phyloP scores from a whole-genome alignment of 1,140 invertebrate genomes.

The Bursaphelenchus mucronatus region DNA sequence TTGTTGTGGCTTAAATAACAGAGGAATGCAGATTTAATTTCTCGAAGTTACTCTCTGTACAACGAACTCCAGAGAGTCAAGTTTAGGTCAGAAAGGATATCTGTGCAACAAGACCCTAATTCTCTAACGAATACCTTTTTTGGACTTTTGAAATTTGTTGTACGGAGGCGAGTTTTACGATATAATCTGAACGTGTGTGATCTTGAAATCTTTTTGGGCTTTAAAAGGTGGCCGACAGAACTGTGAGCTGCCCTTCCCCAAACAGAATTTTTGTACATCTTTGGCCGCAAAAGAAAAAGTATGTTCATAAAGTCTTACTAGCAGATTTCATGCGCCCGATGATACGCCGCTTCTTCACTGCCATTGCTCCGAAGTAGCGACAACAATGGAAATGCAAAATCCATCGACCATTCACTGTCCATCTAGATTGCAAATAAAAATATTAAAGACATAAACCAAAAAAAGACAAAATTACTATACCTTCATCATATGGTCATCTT shows the following conservation, averaged over 20 bases:
- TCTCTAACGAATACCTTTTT: background rate
- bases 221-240: background rate
- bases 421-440: slow-evolving; percentile 18
- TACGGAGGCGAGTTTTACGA: background rate
- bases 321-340: slow-evolving; percentile 21
- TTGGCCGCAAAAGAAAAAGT: background rate
- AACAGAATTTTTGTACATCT: background rate
- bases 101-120: too few relatives aligned
- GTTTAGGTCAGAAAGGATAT: too few relatives aligned
- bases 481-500: slow-evolving; percentile 31
- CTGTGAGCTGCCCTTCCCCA: background rate
- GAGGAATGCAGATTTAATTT: background rate
- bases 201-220: background rate
- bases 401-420: slow-evolving; percentile 36
- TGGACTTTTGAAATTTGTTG: background rate
- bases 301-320: background rate
- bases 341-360: slow-evolving; percentile 28
- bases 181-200: background rate
- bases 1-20: slow-evolving; percentile 21
- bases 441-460: background rate
- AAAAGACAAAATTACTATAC: background rate
- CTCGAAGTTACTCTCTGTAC: background rate
- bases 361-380: slow-evolving; percentile 26
- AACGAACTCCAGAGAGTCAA: background rate
- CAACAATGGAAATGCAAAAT: slow-evolving; percentile 29